Evolutionary conservation across 2,113 vertebrate species (phyloP), one percentile per base, ranked within the genome.

Genomic region (Macaca mulatta): DNA sequence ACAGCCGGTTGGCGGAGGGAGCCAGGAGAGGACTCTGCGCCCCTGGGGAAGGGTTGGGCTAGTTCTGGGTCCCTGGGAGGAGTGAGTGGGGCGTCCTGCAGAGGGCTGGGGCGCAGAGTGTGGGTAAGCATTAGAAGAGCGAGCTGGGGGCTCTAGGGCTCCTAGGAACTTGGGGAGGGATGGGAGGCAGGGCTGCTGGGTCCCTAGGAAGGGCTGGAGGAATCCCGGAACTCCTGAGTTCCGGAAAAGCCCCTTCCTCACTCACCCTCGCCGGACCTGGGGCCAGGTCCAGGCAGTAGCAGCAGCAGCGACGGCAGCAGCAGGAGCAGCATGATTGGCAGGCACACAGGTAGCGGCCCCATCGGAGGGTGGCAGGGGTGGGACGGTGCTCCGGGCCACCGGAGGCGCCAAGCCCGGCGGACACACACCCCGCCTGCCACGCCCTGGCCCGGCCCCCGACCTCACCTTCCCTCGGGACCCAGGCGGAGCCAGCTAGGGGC

Each of bases 261-360:
- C 77, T 93, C 35, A 95, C 93, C 95, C 8, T n/a, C 61, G 22
- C n/a, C 32, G 38, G 27, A 4, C 27, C 61, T 9, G 27, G 69
- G 93, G 45, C 43, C 90, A 0, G 96, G 74, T 32, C 23, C 13
- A 13, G 84, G 27, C 0, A 80, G 38, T 20, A 92, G 95, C 90
- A 97, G 95, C 96, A 96, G 90, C 8, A 75, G 92, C 95, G 70
- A 74, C 27, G 57, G 20, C 78, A 40, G 40, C 4, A 72, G 70
- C 22, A 75, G 70, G 27, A 83, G 83, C 83, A 95, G 12, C 98
- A 96, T 89, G 23, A 18, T 23, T 23, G 52, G 43, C n/a, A 0
- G n/a, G 59, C 40, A 10, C 89, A 35, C n/a, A 67, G 70, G 43
- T 35, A 23, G 88, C 10, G 3, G 80, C 40, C 84, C 13, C 94